A percentile compares a stretch with the other conserved stretches of the same genome.
These are phyloP conservation scores for Dicaeum eximium DNA, from an alignment of 2,113 vertebrate genomes.

Conservation along the genomic window DNA sequence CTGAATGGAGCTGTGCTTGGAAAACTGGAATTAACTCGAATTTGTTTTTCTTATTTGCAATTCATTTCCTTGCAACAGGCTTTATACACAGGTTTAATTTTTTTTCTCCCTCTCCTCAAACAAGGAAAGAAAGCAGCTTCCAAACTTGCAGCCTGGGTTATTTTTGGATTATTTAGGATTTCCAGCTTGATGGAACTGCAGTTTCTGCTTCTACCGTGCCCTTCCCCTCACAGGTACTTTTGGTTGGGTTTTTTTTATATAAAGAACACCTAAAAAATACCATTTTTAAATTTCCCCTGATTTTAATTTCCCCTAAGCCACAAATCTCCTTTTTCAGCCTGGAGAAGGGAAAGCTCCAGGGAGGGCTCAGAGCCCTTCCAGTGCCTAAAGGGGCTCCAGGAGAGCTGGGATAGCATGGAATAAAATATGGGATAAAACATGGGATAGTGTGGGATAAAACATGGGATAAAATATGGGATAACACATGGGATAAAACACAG, in stretches of 20 bases:
- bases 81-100: not conserved
- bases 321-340: rapidly evolving
- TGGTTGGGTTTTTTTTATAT: not conserved
- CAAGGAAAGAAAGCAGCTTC: not conserved
- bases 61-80: not conserved
- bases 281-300: not conserved
- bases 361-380: not conserved
- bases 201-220: not conserved
- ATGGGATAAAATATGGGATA: not conserved
- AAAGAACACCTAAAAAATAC: not conserved
- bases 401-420: not conserved
- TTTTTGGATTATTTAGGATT: not conserved
- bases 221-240: not conserved
- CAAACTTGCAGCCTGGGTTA: not conserved
- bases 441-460: not conserved
- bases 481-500: not conserved
- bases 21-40: not conserved
- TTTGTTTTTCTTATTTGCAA: not conserved
- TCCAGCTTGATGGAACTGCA: not conserved
- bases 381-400: not conserved
- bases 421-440: not conserved
- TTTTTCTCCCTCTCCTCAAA: not conserved
- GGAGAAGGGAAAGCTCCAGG: not conserved
- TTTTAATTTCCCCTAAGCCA: not conserved
- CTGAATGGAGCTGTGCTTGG: not conserved